Conservation (phyloP, 2,888 invertebrate genomes). For the Magallana nippona region DNA sequence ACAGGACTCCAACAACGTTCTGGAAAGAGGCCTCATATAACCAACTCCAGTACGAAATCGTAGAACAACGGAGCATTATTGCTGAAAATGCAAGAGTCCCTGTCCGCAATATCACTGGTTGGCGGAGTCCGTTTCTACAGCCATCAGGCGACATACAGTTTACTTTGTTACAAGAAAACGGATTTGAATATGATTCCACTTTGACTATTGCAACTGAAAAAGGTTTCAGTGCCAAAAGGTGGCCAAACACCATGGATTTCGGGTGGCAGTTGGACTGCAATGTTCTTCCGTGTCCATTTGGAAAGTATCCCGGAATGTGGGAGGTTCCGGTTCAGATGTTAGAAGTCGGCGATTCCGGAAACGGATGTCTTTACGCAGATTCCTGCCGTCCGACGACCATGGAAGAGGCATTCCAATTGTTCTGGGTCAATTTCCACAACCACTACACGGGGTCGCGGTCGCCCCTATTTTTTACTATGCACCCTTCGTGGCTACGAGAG, state of each 20-base stretch:
- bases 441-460: constrained; percentile 47
- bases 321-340: constrained; percentile 83
- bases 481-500: constrained; percentile 83
- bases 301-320: constrained; percentile 83
- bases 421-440: constrained; percentile 51
- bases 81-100: constrained; percentile 78
- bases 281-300: constrained; percentile 64
- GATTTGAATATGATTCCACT: constrained; percentile 52
- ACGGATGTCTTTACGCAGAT: constrained; percentile 50
- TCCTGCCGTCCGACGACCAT: constrained; percentile 50
- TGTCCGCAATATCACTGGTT: constrained; percentile 46
- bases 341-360: constrained; percentile 50
- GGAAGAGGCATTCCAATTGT: constrained; percentile 51
- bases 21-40: constrained; percentile 47
- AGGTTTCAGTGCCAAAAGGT: constrained; percentile 46
- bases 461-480: constrained; percentile 83
- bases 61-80: constrained; percentile 47
- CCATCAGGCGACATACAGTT: constrained; percentile 49
- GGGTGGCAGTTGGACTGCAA: constrained; percentile 66
- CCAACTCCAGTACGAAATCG: constrained; percentile 47
- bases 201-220: constrained; percentile 49
- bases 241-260: constrained; percentile 92
- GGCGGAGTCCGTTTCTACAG: constrained; percentile 53
- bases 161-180: constrained; percentile 44
- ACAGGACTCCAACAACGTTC: constrained; percentile 48